A percentile compares a stretch with the other conserved stretches of the same genome.
Conservation (phyloP, 2,888 invertebrate genomes). For the Rugalucina vietnamica region DNA sequence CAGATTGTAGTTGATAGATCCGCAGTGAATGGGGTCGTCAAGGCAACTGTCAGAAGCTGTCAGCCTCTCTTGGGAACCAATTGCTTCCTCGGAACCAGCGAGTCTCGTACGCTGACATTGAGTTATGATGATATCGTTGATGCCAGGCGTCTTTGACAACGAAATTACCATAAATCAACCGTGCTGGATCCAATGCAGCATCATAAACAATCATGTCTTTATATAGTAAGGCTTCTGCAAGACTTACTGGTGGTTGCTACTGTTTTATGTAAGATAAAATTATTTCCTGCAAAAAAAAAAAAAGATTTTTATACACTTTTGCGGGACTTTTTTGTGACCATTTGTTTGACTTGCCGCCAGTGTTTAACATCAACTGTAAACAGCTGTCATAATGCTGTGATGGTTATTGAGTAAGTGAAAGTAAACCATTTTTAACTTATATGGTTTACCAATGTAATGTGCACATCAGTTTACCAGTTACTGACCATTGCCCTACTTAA, state of each 20-base stretch:
- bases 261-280: neutral
- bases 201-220: neutral
- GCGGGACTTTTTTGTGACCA: too few species aligned
- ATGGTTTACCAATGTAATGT: too few species aligned
- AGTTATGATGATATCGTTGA: conserved; percentile 75
- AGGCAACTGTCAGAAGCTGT: conserved; percentile 77
- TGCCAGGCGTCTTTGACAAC: conserved; percentile 76
- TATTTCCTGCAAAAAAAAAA: neutral
- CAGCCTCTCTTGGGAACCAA: conserved; percentile 74
- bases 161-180: conserved; percentile 77
- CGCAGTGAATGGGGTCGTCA: conserved; percentile 74
- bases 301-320: too few species aligned
- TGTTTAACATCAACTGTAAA: too few species aligned
- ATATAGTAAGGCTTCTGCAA: neutral
- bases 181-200: neutral
- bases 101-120: conserved; percentile 73
- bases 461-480: too few species aligned
- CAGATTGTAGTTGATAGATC: conserved; percentile 77
- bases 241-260: neutral
- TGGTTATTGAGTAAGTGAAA: too few species aligned
- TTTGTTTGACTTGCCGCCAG: too few species aligned
- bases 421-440: too few species aligned
- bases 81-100: conserved; percentile 74
- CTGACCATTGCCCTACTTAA: too few species aligned
- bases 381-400: too few species aligned